These are phyloP conservation scores for Drosophila colorata DNA, from an alignment of 2,888 invertebrate genomes.

Conservation along the genomic window DNA sequence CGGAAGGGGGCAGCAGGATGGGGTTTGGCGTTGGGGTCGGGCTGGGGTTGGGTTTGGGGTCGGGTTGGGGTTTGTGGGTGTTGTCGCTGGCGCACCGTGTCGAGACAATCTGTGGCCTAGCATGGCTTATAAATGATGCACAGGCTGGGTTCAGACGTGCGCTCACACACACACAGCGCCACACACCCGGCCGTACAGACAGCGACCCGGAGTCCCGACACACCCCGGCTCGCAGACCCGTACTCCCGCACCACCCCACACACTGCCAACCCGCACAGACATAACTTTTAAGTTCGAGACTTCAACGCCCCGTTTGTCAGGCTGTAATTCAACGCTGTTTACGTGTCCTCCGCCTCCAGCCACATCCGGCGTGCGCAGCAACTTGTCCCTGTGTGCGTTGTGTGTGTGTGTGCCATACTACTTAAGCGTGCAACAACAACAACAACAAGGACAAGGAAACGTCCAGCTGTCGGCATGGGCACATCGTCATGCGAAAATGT, in stretches of 20 bases:
- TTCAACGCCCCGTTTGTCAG: constrained; percentile 79
- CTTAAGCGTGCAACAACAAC: constrained; percentile 66
- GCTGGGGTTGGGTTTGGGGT: constrained; percentile 21
- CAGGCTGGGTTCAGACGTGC: constrained; percentile 48
- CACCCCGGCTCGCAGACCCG: background rate
- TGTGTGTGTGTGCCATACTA: constrained; percentile 46
- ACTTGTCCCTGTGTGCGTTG: constrained; percentile 33
- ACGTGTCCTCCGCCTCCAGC: constrained; percentile 58
- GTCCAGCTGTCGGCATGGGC: constrained; percentile 66
- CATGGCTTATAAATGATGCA: constrained; percentile 80
- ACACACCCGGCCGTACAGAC: constrained; percentile 11
- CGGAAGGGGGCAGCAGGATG: constrained; percentile 1
- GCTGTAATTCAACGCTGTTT: constrained; percentile 78
- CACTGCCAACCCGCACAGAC: constrained; percentile 36
- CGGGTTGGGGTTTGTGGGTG: constrained; percentile 25
- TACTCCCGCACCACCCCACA: constrained; percentile 6
- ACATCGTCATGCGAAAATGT: constrained; percentile 64
- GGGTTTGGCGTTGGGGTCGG: background rate
- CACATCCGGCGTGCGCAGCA: constrained; percentile 47
- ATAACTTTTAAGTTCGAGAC: constrained; percentile 78
- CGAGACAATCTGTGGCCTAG: constrained; percentile 80
- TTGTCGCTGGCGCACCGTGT: constrained; percentile 34
- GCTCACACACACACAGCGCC: constrained; percentile 17
- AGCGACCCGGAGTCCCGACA: background rate
- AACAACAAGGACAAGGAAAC: constrained; percentile 46